Base-by-base conservation (phyloP, 2,888 invertebrate species). In the Hydraecia micacea region DNA sequence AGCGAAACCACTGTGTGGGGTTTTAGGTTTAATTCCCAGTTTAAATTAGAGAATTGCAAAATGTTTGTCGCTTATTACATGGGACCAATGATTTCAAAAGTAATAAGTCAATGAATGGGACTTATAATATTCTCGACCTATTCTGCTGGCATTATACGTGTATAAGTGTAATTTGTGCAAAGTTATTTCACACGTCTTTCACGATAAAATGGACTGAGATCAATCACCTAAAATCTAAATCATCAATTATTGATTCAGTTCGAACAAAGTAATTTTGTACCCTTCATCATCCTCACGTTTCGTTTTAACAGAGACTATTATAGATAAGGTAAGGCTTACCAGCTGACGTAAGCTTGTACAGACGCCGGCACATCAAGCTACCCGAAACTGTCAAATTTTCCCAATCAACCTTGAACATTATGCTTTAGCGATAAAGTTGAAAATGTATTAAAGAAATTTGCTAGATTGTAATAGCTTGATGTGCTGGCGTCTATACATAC, bases 271-370 rank as follows among this genome's bases (percentile, higher is more conserved):
- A 32, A n/a, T 46, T 21, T n/a, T 7, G 18, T n/a, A 18, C 7
- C 25, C 0, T 46, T 18, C 15, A 25, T 9, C 21, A 28, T 15
- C 28, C 3, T 68, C 73, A 73, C 28, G 9, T 42, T 39, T 9
- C 28, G 7, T 55, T 28, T n/a, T n/a, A 52, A 52, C 69, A 74
- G 69, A 55, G 52, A 18, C 25, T 7, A 9, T 28, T 49, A 25
- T 32, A 55, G 70, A 58, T 74, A 58, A 25, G 39, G 11, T 70
- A 32, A 55, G 28, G 18, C 32, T 74, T 71, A 71, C 21, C 21
- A n/a, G 18, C 15, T 70, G 73, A 73, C 68, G 36, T 36, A 32
- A 32, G 32, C 32, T 3, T 3, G 32, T 32, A 32, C 32, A 32
- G 32, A 32, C 32, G 32, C 32, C 32, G 3, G 32, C 32, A 32